phyloP scores from a whole-genome alignment of 2,797 vertebrate genomes.

The Pteronotus mesoamericanus region DNA sequence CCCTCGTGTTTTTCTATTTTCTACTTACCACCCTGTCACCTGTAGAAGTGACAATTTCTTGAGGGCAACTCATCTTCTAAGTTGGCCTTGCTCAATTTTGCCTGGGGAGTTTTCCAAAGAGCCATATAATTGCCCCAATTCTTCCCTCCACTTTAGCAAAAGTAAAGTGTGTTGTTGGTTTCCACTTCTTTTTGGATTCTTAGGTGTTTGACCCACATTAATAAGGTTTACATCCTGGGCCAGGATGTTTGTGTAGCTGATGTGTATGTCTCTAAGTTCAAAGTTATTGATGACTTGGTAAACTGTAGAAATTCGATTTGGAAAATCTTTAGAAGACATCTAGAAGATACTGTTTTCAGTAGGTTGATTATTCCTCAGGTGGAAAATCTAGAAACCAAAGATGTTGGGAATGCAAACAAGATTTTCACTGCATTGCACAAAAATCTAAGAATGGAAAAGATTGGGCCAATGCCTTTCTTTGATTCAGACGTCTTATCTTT shows the following conservation, averaged over 20 bases:
- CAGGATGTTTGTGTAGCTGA: slow-evolving; percentile 9
- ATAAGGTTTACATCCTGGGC: slow-evolving; percentile 15
- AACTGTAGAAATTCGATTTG: slow-evolving; percentile 20
- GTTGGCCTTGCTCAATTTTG: neutral
- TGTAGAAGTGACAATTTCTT: neutral
- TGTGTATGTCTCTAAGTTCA: slow-evolving; percentile 33
- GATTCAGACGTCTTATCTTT: neutral
- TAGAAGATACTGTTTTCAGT: slow-evolving; percentile 1
- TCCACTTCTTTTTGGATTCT: neutral
- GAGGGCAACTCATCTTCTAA: neutral
- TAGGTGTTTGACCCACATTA: neutral
- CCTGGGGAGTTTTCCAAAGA: slow-evolving; percentile 19
- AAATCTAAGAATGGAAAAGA: neutral
- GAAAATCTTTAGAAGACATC: neutral
- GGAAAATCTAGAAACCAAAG: neutral
- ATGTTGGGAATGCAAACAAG: neutral
- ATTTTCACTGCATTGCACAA: neutral
- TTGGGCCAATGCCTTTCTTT: neutral
- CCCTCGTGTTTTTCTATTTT: neutral
- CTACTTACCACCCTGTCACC: neutral
- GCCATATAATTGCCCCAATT: neutral
- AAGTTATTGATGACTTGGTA: neutral
- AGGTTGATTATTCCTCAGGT: neutral
- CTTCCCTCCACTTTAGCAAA: slow-evolving; percentile 17
- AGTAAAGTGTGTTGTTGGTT: neutral